Evolutionary conservation across 1,140 invertebrate genomes (phyloP).

Genomic region (Euwallacea fornicatus): DNA sequence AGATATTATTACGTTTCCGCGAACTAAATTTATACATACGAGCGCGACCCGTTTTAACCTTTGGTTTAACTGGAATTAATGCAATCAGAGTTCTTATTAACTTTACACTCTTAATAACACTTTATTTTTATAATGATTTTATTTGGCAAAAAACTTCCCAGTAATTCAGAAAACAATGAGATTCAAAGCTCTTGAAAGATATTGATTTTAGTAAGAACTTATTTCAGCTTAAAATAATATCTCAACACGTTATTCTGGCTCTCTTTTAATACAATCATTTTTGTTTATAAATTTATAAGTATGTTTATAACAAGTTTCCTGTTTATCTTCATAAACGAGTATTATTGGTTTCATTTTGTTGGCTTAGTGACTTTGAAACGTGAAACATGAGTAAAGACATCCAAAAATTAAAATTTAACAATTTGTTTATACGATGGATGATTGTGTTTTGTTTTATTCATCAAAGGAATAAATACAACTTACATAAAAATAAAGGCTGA

Average conservation of each 20-base stretch:
- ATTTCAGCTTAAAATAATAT: no score
- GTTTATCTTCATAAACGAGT: background rate
- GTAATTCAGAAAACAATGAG: no score
- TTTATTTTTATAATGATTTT: no score
- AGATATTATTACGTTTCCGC: slow-evolving; percentile 5
- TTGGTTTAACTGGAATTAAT: background rate
- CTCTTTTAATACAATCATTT: background rate
- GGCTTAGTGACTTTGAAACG: background rate
- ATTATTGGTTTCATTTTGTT: background rate
- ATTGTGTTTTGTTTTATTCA: background rate
- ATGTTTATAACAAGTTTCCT: background rate
- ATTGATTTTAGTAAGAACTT: no score
- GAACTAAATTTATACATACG: slow-evolving; percentile 1
- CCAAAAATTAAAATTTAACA: background rate
- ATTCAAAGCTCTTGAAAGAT: no score
- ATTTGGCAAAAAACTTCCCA: no score
- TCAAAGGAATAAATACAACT: slow-evolving; percentile 53
- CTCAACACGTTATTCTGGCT: no score
- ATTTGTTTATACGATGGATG: slow-evolving; percentile 13
- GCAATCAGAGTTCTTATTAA: no score
- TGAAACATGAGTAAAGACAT: background rate
- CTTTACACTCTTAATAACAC: no score
- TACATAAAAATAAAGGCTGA: slow-evolving; percentile 73
- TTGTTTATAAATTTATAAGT: background rate
- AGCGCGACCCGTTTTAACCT: slow-evolving; percentile 2